Evolutionary conservation across 2,113 vertebrate genomes (phyloP).

Genomic region (Arizona elegans): DNA sequence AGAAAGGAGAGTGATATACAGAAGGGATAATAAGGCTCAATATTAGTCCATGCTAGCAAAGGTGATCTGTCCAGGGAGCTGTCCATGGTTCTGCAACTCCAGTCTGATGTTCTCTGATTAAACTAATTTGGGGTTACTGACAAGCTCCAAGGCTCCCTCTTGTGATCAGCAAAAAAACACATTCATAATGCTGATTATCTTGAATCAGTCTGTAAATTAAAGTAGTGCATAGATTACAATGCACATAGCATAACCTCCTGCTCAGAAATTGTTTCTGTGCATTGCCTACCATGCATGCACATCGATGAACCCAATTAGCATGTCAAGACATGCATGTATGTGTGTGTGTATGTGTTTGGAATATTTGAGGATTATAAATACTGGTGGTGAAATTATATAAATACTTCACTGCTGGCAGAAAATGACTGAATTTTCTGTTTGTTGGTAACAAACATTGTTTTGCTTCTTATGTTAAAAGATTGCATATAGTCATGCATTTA

Average conservation of each 20-base stretch:
- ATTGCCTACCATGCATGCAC: neutral
- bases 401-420: neutral
- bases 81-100: neutral
- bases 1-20: neutral
- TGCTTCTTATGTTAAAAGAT: neutral
- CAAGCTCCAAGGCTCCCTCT: neutral
- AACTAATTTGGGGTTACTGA: neutral
- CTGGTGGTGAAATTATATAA: neutral
- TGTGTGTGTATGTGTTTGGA: neutral
- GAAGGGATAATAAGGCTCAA: neutral
- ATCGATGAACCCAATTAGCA: neutral
- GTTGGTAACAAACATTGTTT: neutral
- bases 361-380: neutral
- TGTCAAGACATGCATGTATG: neutral
- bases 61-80: neutral
- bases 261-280: neutral
- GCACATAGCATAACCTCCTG: neutral
- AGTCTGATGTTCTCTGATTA: neutral
- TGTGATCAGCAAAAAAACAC: neutral
- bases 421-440: neutral
- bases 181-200: neutral
- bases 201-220: neutral
- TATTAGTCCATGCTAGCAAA: too few species aligned
- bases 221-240: neutral
- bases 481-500: neutral